phyloP scores from a whole-genome alignment of 2,797 vertebrate genomes.

The Basileuterus tristriatus region DNA sequence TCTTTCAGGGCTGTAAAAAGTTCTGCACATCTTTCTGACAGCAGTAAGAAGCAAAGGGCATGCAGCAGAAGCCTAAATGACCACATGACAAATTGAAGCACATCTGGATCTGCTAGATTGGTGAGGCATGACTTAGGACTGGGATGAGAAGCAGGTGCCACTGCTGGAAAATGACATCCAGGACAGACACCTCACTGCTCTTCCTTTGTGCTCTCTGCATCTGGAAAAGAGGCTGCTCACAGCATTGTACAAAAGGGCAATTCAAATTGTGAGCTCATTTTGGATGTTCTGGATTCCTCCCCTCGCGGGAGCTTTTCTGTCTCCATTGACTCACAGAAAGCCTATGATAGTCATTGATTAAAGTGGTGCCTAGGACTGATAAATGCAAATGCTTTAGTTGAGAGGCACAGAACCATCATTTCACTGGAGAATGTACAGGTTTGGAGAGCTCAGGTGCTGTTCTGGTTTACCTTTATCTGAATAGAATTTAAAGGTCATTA shows the following conservation, averaged over 20 bases:
- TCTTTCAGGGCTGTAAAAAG: background rate
- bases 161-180: background rate
- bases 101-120: background rate
- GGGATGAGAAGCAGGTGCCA: background rate
- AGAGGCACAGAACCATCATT: background rate
- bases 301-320: background rate
- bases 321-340: background rate
- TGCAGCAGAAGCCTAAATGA: background rate
- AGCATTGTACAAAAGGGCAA: background rate
- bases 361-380: background rate
- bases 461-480: background rate
- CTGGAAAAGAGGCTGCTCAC: background rate
- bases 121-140: rapidly evolving
- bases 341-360: background rate
- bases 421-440: background rate
- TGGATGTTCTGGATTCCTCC: background rate
- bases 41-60: background rate
- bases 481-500: background rate
- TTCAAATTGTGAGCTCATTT: background rate
- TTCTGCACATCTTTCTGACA: background rate
- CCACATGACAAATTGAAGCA: background rate
- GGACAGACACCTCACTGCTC: background rate
- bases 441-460: background rate
- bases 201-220: background rate
- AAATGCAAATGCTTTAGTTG: background rate